Base-by-base conservation (phyloP, 2,888 invertebrate genomes). In the Augochlorella aurata region DNA sequence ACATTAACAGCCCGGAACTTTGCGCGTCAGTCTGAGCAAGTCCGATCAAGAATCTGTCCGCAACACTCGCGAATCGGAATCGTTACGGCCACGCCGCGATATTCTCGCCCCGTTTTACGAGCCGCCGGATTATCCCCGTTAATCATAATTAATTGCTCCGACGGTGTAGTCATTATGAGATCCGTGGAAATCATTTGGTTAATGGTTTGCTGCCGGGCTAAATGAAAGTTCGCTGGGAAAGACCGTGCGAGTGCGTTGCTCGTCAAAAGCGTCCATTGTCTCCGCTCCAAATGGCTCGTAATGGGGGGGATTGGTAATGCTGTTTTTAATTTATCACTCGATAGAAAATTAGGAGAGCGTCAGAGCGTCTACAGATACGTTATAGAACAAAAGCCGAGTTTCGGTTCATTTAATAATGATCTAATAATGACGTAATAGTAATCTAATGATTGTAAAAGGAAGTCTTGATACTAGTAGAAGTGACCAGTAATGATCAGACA, bases 1-100 rank as follows among this genome's bases (percentile, higher is more conserved):
- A n/a, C 65, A 79, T 84, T 76, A 77, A 86, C 77, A 73, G 50
- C 68, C 72, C 50, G 63, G 50, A 85, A 85, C 65, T 79, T 81
- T 44, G 49, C 49, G 61, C 44, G 29, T 68, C 69, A 72, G 75
- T 69, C 76, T 67, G 77, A 69, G 68, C 77, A 68, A 78, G 54
- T 78, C 74, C 75, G 73, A 77, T 85, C 77, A 63, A 66, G 52
- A 65, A 38, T 65, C 74, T 38, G 52, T 54, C 49, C 10, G 65
- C 66, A 47, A 73, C 29, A 45, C 18, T 47, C 18, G 21, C 38
- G 73, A 85, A 54, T 73, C 54, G 47, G 67, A 70, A 76, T 74
- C 75, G 61, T 61, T 29, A 44, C 44, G 14, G 45, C 44, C n/a
- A 77, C 54, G 44, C 14, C 21, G 9, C 4, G 50, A 52, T 61